phyloP scores from a whole-genome alignment of 2,888 invertebrate species.

The Leucophenga montana region DNA sequence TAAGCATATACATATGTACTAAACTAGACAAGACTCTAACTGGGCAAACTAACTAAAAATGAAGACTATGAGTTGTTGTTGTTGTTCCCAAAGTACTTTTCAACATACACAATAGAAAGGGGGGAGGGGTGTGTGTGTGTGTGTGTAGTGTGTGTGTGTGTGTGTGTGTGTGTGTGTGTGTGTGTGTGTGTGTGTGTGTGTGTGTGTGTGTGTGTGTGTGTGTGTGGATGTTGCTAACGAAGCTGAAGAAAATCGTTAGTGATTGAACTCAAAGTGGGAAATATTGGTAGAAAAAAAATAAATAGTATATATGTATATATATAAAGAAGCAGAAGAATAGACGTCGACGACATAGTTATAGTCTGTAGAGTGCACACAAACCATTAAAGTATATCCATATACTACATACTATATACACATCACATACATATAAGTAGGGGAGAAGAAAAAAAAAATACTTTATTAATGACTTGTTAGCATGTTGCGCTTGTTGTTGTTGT shows the following conservation, averaged over 20 bases:
- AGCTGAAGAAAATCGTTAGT: neutral
- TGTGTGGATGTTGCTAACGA: too few species aligned
- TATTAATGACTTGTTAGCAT: constrained; percentile 29
- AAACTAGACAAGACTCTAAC: neutral
- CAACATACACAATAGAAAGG: neutral
- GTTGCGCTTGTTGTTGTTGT: constrained; percentile 8
- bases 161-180: too few species aligned
- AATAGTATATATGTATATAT: too few species aligned
- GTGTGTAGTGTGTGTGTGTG: too few species aligned
- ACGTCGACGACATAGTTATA: neutral
- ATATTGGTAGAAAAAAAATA: neutral
- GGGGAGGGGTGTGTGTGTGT: too few species aligned
- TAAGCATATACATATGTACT: too few species aligned
- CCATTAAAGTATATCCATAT: neutral
- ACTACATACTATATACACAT: neutral
- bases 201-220: too few species aligned
- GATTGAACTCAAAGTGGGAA: constrained; percentile 15
- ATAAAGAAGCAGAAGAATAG: too few species aligned
- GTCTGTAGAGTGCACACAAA: neutral
- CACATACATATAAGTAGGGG: neutral
- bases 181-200: too few species aligned
- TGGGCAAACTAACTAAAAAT: neutral
- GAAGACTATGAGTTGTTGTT: too few species aligned
- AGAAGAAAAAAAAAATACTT: constrained; percentile 19
- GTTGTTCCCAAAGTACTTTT: too few species aligned